A percentile compares a stretch with the other conserved stretches of the same genome.
Conservation (phyloP, 2,888 invertebrate species). For the Limnephilus marmoratus region DNA sequence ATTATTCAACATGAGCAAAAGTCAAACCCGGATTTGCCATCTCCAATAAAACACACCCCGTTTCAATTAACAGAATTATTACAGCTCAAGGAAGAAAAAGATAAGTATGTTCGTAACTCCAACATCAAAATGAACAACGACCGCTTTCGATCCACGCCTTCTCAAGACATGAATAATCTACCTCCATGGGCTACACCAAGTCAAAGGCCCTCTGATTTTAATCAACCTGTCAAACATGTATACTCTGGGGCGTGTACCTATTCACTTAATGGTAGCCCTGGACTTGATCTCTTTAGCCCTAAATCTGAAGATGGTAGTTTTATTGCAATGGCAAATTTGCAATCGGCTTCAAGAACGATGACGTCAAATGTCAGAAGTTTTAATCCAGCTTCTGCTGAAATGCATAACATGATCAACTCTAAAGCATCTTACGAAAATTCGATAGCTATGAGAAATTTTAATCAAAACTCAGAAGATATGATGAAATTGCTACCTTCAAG, state of each 20-base stretch:
- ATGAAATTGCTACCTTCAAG: background rate
- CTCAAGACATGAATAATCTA: slow-evolving; percentile 3
- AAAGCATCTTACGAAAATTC: too few species aligned
- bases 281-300: slow-evolving; percentile 4
- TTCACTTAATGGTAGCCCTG: background rate
- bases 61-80: background rate
- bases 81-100: background rate
- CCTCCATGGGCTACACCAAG: slow-evolving; percentile 50
- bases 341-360: slow-evolving; percentile 14
- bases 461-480: background rate
- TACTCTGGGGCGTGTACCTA: slow-evolving; percentile 31
- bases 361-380: background rate
- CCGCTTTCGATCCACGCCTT: background rate
- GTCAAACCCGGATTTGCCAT: slow-evolving; percentile 72
- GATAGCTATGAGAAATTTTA: background rate
- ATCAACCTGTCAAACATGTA: slow-evolving; percentile 26
- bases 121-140: slow-evolving; percentile 12
- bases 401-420: background rate
- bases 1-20: background rate
- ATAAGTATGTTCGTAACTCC: background rate
- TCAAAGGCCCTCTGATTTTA: slow-evolving; percentile 39
- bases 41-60: slow-evolving; percentile 67
- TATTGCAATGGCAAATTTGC: background rate
- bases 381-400: slow-evolving; percentile 3
- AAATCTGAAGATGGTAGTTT: slow-evolving; percentile 23